Percentiles rank a stretch among this genome's conserved stretches.
These are phyloP conservation scores for Novumbra hubbsi DNA, from an alignment of 2,797 vertebrate genomes.

Conservation along the genomic window DNA sequence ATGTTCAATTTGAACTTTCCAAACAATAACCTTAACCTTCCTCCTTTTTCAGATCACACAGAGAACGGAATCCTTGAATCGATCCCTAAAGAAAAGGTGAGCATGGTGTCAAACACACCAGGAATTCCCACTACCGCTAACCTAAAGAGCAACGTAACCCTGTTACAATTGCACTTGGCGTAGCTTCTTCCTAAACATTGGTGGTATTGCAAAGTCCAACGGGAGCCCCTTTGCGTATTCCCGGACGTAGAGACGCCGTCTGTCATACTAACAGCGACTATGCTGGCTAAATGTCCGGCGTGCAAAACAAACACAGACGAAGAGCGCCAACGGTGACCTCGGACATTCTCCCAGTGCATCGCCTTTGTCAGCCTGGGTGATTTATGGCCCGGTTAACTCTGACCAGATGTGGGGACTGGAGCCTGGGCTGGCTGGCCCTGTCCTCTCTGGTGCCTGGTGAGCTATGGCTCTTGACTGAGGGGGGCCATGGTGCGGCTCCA, in stretches of 20 bases:
- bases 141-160: background rate
- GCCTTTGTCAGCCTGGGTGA: conserved; percentile 46
- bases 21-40: conserved; percentile 9
- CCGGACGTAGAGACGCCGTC: background rate
- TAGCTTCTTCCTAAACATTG: background rate
- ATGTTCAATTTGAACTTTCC: background rate
- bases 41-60: conserved; percentile 79
- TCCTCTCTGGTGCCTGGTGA: conserved; percentile 52
- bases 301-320: conserved; percentile 51
- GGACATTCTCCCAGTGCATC: conserved; percentile 36
- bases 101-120: conserved; percentile 3
- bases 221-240: background rate
- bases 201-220: background rate
- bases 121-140: background rate
- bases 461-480: conserved; percentile 28
- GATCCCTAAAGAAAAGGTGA: conserved; percentile 90
- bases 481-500: conserved; percentile 47
- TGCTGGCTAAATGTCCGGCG: conserved; percentile 28
- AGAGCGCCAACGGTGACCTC: conserved; percentile 38
- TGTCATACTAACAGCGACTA: conserved; percentile 13
- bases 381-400: conserved; percentile 59
- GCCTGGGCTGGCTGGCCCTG: conserved; percentile 18
- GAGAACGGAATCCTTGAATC: conserved; percentile 85
- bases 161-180: background rate
- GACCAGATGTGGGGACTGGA: conserved; percentile 62